Evolutionary conservation across 2,888 invertebrate genomes (phyloP), one percentile per base, ranked within the genome.

Genomic region (Tetramorium bicarinatum): DNA sequence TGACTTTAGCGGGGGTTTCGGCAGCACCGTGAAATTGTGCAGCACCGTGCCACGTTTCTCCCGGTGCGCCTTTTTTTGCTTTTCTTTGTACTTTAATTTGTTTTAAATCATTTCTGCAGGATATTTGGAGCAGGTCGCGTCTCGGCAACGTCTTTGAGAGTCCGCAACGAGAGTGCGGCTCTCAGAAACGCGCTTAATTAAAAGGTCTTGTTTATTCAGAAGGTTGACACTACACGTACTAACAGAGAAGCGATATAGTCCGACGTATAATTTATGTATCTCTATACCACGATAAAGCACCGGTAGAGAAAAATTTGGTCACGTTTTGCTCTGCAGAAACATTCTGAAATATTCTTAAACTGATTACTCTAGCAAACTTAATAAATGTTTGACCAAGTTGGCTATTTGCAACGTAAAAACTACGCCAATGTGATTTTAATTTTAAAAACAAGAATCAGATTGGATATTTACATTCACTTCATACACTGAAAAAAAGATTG

Each of bases 201-300:
- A 89, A 89, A 89, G 85, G 74, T 84, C 84, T 76, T 83, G 82
- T 85, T 85, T 82, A 87, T 80, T 72, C 87, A 72, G 71, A 77
- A 25, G 61, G 72, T 80, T 80, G 79, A 80, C 79, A 71, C 79
- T 80, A 25, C 79, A 56, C 49, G 72, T 49, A 25, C 79, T 71
- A 80, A 80, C 71, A 71, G 59, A 59, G 59, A 25, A 47, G 77
- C 59, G 72, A 71, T 47, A 44, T 71, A 34, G 41, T 41, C 21
- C 54, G 15, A 18, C 79, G 47, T 38, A 59, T 71, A 71, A 80
- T 71, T 80, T 25, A 56, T 25, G 59, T 38, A 38, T 72, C 47
- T 71, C 52, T 25, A 2, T 29, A 25, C 18, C 47, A 34, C 21
- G 69, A 41, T 44, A 29, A 44, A 49, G n/a, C 34, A n/a, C 41